Percentiles rank a stretch among this genome's conserved stretches.
Evolutionary conservation across 2,113 vertebrate genomes (phyloP).

Genomic region (Phalacrocorax brasilianus): DNA sequence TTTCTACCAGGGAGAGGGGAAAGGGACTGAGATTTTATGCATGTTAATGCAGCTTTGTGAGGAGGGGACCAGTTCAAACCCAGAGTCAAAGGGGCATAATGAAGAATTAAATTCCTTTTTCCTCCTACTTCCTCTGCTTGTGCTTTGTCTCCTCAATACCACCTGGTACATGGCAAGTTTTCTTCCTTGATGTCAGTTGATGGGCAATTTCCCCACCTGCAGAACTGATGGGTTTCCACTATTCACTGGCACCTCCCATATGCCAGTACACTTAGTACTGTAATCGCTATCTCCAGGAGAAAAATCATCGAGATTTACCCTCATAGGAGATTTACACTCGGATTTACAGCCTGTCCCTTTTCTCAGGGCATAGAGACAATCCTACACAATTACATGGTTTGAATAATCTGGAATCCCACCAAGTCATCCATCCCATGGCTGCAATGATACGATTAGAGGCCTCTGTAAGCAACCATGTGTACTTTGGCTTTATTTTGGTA

Average conservation of each 20-base stretch:
- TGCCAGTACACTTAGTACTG: neutral
- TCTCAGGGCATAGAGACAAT: neutral
- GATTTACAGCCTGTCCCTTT: neutral
- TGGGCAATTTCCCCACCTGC: neutral
- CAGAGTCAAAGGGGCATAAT: neutral
- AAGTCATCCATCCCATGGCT: neutral
- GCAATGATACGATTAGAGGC: neutral
- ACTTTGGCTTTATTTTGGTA: slow-evolving; percentile 29
- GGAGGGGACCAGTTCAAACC: neutral
- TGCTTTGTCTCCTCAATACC: neutral
- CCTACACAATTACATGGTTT: neutral
- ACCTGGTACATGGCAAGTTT: neutral
- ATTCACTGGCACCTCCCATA: neutral
- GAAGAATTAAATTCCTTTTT: neutral
- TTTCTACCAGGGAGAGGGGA: neutral
- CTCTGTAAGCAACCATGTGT: neutral
- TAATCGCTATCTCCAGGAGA: neutral
- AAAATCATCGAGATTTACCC: neutral
- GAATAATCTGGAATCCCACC: neutral
- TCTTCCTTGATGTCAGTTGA: neutral
- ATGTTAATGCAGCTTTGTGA: neutral
- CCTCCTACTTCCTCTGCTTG: neutral
- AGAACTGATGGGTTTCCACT: neutral
- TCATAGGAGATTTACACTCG: neutral
- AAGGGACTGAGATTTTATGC: neutral